Conservation (phyloP, 2,113 vertebrate species). For the Centropristis striata region DNA sequence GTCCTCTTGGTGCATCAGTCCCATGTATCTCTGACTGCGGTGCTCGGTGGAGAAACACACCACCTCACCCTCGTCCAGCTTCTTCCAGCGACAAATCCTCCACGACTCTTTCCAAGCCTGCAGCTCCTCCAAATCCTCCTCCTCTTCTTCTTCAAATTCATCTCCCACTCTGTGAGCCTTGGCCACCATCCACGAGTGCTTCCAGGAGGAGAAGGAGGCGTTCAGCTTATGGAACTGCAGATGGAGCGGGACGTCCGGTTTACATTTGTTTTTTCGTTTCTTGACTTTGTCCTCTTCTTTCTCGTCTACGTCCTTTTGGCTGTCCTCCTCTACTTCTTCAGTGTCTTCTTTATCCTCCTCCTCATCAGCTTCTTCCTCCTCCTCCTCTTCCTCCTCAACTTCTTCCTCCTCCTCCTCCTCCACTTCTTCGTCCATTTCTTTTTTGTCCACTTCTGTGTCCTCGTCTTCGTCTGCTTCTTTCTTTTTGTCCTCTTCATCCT, state of each 20-base stretch:
- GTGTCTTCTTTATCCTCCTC: not conserved
- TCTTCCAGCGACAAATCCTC: slow-evolving; percentile 67
- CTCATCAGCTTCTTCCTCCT: not conserved
- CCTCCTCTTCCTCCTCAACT: not conserved
- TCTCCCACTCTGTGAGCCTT: slow-evolving; percentile 47
- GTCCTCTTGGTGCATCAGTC: not conserved
- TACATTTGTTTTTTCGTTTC: not conserved
- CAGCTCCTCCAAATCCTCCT: slow-evolving; percentile 15
- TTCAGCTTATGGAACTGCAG: slow-evolving; percentile 72
- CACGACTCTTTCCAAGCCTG: slow-evolving; percentile 73
- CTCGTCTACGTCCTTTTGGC: not conserved
- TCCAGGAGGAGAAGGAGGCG: slow-evolving; percentile 67
- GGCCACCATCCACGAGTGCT: slow-evolving; percentile 58
- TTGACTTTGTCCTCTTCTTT: not conserved
- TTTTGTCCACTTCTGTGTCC: not conserved
- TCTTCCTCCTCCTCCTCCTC: not conserved
- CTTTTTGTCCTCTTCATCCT: not conserved
- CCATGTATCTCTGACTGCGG: slow-evolving; percentile 29
- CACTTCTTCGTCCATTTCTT: not conserved
- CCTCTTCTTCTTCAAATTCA: slow-evolving; percentile 1
- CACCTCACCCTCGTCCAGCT: slow-evolving; percentile 44
- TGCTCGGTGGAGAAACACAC: slow-evolving; percentile 60
- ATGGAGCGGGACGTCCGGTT: slow-evolving; percentile 35
- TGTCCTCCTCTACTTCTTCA: not conserved
- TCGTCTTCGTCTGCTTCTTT: not conserved